Percentiles rank a stretch among this genome's conserved stretches.
Conservation (phyloP, 2,113 vertebrate species). For the Lophura nycthemera region DNA sequence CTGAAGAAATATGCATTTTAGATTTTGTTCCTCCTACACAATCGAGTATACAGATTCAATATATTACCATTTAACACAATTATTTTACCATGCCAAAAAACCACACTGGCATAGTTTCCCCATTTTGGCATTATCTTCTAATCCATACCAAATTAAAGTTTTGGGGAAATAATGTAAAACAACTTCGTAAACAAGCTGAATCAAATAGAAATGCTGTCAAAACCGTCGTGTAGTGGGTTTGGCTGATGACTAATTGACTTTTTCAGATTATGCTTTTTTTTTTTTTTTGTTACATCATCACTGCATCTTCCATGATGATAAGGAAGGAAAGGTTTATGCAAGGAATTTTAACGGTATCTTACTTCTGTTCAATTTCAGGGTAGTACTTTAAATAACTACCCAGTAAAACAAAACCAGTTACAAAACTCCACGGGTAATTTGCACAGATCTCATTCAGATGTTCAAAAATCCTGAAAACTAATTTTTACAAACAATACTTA, state of each 20-base stretch:
- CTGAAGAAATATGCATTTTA: background rate
- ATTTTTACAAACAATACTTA: slow-evolving; percentile 9
- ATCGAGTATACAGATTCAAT: background rate
- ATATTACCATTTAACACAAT: background rate
- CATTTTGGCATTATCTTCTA: background rate
- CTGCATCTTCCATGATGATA: background rate
- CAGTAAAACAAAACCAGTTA: background rate
- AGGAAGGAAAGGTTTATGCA: slow-evolving; percentile 21
- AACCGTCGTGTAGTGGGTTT: background rate
- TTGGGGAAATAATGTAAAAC: background rate
- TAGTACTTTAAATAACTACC: slow-evolving; percentile 16
- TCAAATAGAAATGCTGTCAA: background rate
- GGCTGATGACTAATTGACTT: background rate
- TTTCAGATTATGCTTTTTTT: background rate
- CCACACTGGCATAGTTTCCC: background rate
- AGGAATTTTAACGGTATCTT: background rate
- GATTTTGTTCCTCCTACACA: background rate
- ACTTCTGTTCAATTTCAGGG: background rate
- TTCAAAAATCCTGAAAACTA: slow-evolving; percentile 35
- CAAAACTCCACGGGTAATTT: background rate
- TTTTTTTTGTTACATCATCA: background rate
- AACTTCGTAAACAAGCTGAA: background rate
- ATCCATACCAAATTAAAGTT: background rate
- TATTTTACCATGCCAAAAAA: background rate
- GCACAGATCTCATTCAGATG: background rate